phyloP scores from a whole-genome alignment of 2,113 vertebrate species.

The Galbula dea region DNA sequence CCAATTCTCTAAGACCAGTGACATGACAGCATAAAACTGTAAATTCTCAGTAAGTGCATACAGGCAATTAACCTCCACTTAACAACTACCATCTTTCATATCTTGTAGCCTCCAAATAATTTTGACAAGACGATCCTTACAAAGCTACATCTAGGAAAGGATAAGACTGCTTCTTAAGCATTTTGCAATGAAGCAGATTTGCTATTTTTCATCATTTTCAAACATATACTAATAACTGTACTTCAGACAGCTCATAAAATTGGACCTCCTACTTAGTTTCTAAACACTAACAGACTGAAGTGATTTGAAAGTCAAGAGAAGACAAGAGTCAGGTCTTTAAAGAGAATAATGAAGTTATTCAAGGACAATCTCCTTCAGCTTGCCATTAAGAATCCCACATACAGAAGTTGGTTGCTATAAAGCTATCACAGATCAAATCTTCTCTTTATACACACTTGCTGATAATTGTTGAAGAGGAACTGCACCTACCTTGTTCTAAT shows the following conservation, averaged over 20 bases:
- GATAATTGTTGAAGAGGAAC: background rate
- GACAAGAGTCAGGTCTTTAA: background rate
- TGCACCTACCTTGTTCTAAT: background rate
- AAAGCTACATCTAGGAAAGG: background rate
- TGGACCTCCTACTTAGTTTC: conserved; percentile 2
- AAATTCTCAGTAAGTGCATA: background rate
- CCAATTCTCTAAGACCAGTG: background rate
- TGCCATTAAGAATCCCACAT: background rate
- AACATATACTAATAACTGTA: background rate
- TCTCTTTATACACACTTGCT: background rate
- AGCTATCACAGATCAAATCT: background rate
- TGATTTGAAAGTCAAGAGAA: conserved; percentile 14
- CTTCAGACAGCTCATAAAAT: background rate
- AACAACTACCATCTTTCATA: conserved; percentile 16
- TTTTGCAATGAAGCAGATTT: background rate
- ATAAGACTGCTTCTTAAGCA: background rate
- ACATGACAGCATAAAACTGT: conserved; percentile 7
- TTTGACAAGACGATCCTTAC: conserved; percentile 4
- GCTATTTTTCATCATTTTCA: background rate
- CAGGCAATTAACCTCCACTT: conserved; percentile 22
- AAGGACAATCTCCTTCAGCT: background rate
- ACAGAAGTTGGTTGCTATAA: background rate
- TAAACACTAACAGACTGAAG: conserved; percentile 11
- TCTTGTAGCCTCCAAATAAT: conserved; percentile 1
- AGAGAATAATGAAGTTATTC: background rate